Evolutionary conservation across 2,797 vertebrate genomes (phyloP), one percentile per base, ranked within the genome.

Genomic region (Odontamblyopus lacepedii): DNA sequence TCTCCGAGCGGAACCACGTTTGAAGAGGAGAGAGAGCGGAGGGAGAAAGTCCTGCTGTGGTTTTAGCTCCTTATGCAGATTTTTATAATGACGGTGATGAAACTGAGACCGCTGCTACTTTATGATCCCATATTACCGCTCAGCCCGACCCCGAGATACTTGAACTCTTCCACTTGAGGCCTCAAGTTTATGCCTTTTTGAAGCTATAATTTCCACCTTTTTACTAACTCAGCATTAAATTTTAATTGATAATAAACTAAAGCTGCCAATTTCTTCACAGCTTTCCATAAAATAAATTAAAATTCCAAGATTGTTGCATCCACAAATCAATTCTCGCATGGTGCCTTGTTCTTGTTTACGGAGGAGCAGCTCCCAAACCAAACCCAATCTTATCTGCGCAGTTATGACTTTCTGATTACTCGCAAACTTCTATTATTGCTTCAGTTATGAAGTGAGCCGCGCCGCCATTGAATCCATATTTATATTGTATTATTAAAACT

Each of bases 401-500:
- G 19, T 53, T n/a, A 56, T 30, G 27, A 30, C 0, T 63, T 63
- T 35, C 1, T 38, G 61, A 35, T 35, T 63, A 19, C 15, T 63
- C 32, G 2, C 18, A 4, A 30, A 41, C 63, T 64, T 41, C 12
- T 41, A 23, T 63, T 44, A 64, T 44, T 26, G 18, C 63, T 44
- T 63, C 5, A n/a, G 63, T 44, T 11, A 41, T 41, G 62, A 62
- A 32, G 30, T 7, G 60, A 64, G 38, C 63, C 4, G n/a, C 5
- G 19, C 61, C 32, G 4, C 9, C 4, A 32, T 32, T 29, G 59
- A 8, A 15, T 63, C 8, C 13, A 30, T 59, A 67, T 57, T 65
- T 32, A 64, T 3, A 78, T 65, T 32, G 55, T 56, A 41, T 60
- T 9, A 62, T 35, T 62, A 35, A 62, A 62, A n/a, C 27, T 30